Evolutionary conservation across 1,140 invertebrate genomes (phyloP), one percentile per base, ranked within the genome.

Genomic region (Cydia strobilella): DNA sequence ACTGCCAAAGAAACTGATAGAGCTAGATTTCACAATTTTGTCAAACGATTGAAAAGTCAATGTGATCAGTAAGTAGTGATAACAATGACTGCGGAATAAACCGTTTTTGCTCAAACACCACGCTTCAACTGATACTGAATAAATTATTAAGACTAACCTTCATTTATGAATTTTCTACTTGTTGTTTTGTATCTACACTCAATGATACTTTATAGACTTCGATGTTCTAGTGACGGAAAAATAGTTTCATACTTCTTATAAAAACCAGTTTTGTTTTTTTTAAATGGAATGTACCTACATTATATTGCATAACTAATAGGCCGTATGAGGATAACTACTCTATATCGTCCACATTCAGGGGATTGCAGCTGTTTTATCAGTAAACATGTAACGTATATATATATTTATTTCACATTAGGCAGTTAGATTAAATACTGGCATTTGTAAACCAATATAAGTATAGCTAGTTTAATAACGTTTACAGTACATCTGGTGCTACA

Each of bases 71-170:
- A 15, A 15, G 42, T 42, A 42, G 42, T 51, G 10, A n/a, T 51
- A 51, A 51, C n/a, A 31, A 13, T n/a, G 6, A 65, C 13, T 35
- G 25, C 27, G 54, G 12, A 23, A 23, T 23, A 59, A 59, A 59
- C 54, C 7, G 15, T 51, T 12, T 59, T 59, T 35, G 63, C 63
- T 31, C 63, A 63, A 18, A 65, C 1, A 31, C 3, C 10, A 65
- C 15, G 63, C 63, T 65, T 65, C n/a, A 35, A 65, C 62, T 27
- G 27, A 63, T 20, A 63, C 27, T 25, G 23, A 63, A 63, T 35
- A 65, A 65, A 65, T 31, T 35, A 35, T 65, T 31, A 35, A 65
- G 63, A 65, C 63, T 65, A 27, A 65, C 63, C 63, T 35, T 12
- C 10, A 65, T 65, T 10, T 65, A 65, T 35, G 12, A 65, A 23